These are phyloP conservation scores for Idris sp. DNA, from an alignment of 1,140 invertebrate species.

Conservation along the genomic window DNA sequence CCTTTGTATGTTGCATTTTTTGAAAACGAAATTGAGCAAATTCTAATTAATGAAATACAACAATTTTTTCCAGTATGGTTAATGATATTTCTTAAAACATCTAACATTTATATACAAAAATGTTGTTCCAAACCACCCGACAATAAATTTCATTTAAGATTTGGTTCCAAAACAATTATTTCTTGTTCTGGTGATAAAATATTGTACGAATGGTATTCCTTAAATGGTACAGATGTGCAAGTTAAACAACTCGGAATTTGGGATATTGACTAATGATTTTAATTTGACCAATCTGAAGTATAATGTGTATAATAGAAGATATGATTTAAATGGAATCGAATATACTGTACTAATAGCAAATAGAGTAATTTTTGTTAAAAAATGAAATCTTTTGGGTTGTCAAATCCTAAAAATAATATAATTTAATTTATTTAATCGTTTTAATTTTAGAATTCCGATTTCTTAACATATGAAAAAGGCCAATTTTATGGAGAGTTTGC, in stretches of 20 bases:
- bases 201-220: constrained; percentile 1
- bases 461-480: no score
- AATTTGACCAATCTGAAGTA: background rate
- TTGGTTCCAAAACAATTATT: constrained; percentile 1
- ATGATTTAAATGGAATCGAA: constrained; percentile 1
- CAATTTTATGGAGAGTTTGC: no score
- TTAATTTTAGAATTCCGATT: no score
- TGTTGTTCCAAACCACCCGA: background rate
- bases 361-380: no score
- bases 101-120: background rate
- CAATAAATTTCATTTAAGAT: constrained; percentile 6
- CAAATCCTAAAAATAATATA: no score
- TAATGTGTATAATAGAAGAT: constrained; percentile 1
- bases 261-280: background rate
- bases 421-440: no score
- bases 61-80: constrained; percentile 9
- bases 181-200: background rate
- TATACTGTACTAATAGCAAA: no score
- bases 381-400: no score
- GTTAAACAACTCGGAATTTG: background rate
- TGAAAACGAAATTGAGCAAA: no score
- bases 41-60: no score
- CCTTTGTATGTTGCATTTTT: no score
- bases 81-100: background rate
- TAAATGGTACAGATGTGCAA: constrained; percentile 17